Conservation (phyloP, 2,113 vertebrate species). For the Jaculus jaculus region DNA sequence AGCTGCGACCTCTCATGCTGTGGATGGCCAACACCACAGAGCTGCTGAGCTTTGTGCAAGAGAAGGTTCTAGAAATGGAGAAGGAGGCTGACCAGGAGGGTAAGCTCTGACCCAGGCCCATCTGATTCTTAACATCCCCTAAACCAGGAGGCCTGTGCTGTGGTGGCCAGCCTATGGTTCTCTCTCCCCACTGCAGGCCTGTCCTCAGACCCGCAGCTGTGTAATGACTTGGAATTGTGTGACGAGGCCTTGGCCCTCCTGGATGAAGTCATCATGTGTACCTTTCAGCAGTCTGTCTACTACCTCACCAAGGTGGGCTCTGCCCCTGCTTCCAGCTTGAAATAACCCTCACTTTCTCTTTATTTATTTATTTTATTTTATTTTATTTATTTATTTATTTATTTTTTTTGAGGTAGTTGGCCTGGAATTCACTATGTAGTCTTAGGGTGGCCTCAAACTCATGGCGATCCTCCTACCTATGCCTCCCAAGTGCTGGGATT, state of each 20-base stretch:
- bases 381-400: too few relatives aligned
- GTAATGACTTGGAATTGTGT: conserved; percentile 92
- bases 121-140: neutral
- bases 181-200: conserved; percentile 46
- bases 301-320: conserved; percentile 93
- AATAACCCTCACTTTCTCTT: neutral
- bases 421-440: too few relatives aligned
- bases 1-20: conserved; percentile 93
- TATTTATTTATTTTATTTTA: too few relatives aligned
- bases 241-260: conserved; percentile 94
- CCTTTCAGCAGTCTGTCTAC: conserved; percentile 96
- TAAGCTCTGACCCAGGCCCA: conserved; percentile 76
- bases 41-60: conserved; percentile 94
- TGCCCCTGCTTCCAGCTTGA: neutral
- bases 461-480: too few relatives aligned
- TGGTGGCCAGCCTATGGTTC: neutral
- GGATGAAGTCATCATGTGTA: conserved; percentile 96
- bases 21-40: conserved; percentile 98
- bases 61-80: conserved; percentile 92
- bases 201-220: conserved; percentile 86
- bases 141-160: neutral
- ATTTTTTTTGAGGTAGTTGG: too few relatives aligned
- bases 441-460: too few relatives aligned
- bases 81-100: conserved; percentile 95
- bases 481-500: too few relatives aligned